Conservation (phyloP, 2,888 invertebrate species). For the Anaspis maculata region DNA sequence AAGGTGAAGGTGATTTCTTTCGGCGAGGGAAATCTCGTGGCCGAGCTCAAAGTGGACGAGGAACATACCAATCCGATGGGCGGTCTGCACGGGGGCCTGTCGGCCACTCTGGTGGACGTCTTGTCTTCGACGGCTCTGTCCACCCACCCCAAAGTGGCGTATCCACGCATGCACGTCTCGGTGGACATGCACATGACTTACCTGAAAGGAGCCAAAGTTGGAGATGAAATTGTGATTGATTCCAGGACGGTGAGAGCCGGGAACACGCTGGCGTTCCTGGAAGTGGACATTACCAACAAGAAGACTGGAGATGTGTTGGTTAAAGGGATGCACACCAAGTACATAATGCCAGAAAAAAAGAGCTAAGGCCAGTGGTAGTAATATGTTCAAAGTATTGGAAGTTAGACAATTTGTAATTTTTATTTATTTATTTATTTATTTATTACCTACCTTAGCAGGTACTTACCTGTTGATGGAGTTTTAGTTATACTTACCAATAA, state of each 20-base stretch:
- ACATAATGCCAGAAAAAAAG: conserved; percentile 24
- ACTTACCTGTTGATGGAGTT: too few species aligned
- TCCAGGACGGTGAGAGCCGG: conserved; percentile 71
- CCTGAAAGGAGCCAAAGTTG: conserved; percentile 64
- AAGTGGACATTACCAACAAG: conserved; percentile 71
- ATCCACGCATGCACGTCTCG: conserved; percentile 64
- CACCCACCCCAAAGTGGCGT: conserved; percentile 37
- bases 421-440: too few species aligned
- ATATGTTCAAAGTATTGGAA: too few species aligned
- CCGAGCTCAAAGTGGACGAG: conserved; percentile 66
- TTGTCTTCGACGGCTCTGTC: conserved; percentile 74
- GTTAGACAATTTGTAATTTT: too few species aligned
- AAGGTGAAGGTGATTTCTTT: conserved; percentile 39
- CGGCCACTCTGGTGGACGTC: conserved; percentile 68
- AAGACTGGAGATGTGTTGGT: conserved; percentile 65
- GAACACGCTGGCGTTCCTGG: conserved; percentile 71
- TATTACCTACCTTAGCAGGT: too few species aligned
- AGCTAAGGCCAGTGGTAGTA: too few species aligned
- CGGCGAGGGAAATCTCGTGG: conserved; percentile 63
- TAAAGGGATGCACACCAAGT: conserved; percentile 80
- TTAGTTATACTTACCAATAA: too few species aligned
- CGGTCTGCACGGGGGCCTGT: conserved; percentile 78
- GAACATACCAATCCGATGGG: conserved; percentile 69
- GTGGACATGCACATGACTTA: conserved; percentile 45
- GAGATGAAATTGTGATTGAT: conserved; percentile 72